Base-by-base conservation (phyloP, 2,888 invertebrate genomes). In the Drosophila mimetica region DNA sequence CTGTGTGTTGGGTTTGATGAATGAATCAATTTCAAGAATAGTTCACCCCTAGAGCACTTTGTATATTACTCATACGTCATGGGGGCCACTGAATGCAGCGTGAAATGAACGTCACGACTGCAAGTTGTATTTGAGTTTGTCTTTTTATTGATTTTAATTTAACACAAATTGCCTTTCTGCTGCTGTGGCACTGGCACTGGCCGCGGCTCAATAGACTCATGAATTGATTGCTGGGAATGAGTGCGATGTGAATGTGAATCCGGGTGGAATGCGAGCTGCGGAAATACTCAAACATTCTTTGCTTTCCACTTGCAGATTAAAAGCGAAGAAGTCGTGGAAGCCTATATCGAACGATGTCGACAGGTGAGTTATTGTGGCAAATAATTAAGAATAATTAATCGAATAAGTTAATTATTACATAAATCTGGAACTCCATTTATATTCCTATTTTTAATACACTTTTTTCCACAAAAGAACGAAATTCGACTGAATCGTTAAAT, bases 271-370 rank as follows among this genome's bases (percentile, higher is more conserved):
- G 65, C 36, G 50, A 42, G 59, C 59, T 59, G 65, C 81, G 75
- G 78, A 81, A 77, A 55, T 46, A 44, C 63, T 81, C 44, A 57
- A 57, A 54, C 50, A 32, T 30, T 59, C 22, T 59, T 47, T 37
- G n/a, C 39, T 61, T 61, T 61, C 14, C n/a, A 30, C 14, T 92
- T 93, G 41, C 91, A 96, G 96, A 91, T 96, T 59, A 94, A 94
- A 76, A 94, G 95, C 86, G 95, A 94, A 92, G 93, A 93, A 84
- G 94, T 96, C 25, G 93, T 96, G 25, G 91, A 93, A 79, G 94
- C 95, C 0, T 97, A 95, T 89, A 95, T 97, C 78, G 93, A 94
- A 13, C 93, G 97, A 71, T 95, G 96, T 77, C 94, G 94, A 79
- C 95, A 95, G 92, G 96, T 96, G 0, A 96, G 97, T 39, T 58